phyloP scores from a whole-genome alignment of 2,888 invertebrate genomes.

The Eilema caniola region DNA sequence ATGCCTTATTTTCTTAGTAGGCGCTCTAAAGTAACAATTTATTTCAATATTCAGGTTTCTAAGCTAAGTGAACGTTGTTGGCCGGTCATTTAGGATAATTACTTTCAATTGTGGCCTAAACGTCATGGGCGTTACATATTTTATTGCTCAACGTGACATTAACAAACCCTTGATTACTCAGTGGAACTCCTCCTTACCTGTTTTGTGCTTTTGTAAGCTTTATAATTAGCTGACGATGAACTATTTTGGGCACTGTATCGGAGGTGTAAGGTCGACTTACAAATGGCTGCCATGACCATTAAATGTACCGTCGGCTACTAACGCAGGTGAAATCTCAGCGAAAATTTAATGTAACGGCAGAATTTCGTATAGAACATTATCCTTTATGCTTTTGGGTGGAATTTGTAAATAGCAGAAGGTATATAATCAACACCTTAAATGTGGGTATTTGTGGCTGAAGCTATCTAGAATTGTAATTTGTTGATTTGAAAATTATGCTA shows the following conservation, averaged over 20 bases:
- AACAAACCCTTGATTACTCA: constrained; percentile 67
- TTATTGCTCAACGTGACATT: constrained; percentile 52
- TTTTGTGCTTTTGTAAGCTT: constrained; percentile 65
- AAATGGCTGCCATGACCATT: constrained; percentile 11
- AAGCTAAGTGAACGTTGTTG: neutral
- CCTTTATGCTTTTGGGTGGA: constrained; percentile 41
- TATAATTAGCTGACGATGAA: constrained; percentile 41
- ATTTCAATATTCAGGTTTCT: neutral
- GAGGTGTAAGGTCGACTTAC: constrained; percentile 29
- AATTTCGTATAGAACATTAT: constrained; percentile 45
- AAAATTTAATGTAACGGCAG: constrained; percentile 54
- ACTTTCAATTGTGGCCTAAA: constrained; percentile 23
- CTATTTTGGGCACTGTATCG: constrained; percentile 25
- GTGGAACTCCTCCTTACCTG: constrained; percentile 62
- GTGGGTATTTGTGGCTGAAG: constrained; percentile 26
- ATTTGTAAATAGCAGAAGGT: constrained; percentile 43
- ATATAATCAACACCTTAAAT: constrained; percentile 24
- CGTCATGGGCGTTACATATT: constrained; percentile 29
- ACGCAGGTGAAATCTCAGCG: constrained; percentile 57
- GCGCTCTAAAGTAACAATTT: neutral
- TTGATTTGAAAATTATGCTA: constrained; percentile 18
- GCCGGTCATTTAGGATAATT: neutral
- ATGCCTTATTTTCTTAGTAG: neutral
- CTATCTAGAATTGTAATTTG: constrained; percentile 23
- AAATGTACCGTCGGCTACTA: constrained; percentile 27